Evolutionary conservation across 2,888 invertebrate genomes (phyloP).

Genomic region (Andrena chrysosceles): DNA sequence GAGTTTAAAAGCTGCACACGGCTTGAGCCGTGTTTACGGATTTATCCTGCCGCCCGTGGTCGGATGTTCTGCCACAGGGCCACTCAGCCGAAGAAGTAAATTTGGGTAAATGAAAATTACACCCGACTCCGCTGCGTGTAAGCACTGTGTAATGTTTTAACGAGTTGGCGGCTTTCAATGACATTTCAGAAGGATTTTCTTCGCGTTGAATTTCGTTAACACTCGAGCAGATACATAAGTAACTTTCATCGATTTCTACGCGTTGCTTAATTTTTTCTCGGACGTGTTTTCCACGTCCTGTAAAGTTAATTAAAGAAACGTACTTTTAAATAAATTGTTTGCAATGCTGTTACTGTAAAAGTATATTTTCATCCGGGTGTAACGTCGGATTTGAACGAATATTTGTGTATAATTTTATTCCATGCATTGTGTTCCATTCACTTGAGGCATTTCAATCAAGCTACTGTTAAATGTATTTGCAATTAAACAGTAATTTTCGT

Average conservation of each 20-base stretch:
- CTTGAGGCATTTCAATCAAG: too few relatives aligned
- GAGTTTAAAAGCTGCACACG: conserved; percentile 27
- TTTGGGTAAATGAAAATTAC: conserved; percentile 10
- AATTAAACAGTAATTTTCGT: too few relatives aligned
- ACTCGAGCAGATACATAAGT: background rate
- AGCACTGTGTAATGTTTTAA: background rate
- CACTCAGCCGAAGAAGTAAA: background rate
- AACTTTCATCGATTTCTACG: background rate
- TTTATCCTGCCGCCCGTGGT: conserved; percentile 8
- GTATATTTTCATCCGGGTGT: too few relatives aligned
- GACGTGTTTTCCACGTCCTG: too few relatives aligned
- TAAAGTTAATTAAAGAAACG: too few relatives aligned
- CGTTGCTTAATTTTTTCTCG: background rate
- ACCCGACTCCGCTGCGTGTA: too few relatives aligned
- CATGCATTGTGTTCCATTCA: too few relatives aligned
- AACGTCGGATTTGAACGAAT: too few relatives aligned
- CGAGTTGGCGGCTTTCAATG: background rate
- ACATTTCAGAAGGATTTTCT: background rate
- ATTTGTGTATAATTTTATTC: too few relatives aligned
- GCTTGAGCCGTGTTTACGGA: conserved; percentile 4
- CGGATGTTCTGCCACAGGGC: background rate
- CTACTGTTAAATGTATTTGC: too few relatives aligned
- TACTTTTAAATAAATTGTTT: too few relatives aligned
- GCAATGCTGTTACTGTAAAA: too few relatives aligned
- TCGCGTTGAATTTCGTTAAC: background rate